Base-by-base conservation (phyloP, 2,888 invertebrate genomes). In the Oxytorus armatus region DNA sequence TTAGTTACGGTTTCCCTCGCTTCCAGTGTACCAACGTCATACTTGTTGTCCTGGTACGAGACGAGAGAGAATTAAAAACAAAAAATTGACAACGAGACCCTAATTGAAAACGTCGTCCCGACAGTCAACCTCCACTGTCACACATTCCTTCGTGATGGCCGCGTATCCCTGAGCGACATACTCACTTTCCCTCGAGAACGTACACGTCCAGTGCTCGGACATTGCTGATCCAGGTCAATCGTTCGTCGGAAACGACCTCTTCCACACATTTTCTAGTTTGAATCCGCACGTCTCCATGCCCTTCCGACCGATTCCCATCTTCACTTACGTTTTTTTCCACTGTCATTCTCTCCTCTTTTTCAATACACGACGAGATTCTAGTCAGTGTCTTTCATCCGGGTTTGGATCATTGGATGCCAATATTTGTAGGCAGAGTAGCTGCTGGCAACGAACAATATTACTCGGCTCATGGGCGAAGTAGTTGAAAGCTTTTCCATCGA, bases 401-500 rank as follows among this genome's bases (percentile, higher is more conserved):
- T n/a, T n/a, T n/a, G n/a, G n/a, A n/a, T n/a, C n/a, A 33, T n/a
- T 33, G 4, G 14, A 16, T 14, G 3, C 49, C 29, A n/a, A 25
- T 7, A 44, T 14, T 14, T n/a, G n/a, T n/a, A n/a, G n/a, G n/a
- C n/a, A n/a, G n/a, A n/a, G n/a, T n/a, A n/a, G n/a, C n/a, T n/a
- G n/a, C n/a, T n/a, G n/a, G n/a, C n/a, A n/a, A n/a, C n/a, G n/a
- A n/a, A n/a, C n/a, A 14, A n/a, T 14, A 49, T 49, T 65, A 65
- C 49, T 29, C 25, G 33, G 16, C 47, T 49, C 25, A 10, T n/a
- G 23, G 51, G 23, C 39, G 51, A 39, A 53, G 53, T 53, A 25
- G 51, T 51, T 51, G 66, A 68, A 65, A 65, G 63, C 63, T 65
- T 65, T 65, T 65, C 47, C 63, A 65, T 65, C 47, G 63, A 23